These are phyloP conservation scores for Drosophila varians DNA, from an alignment of 1,140 invertebrate genomes.

Conservation along the genomic window DNA sequence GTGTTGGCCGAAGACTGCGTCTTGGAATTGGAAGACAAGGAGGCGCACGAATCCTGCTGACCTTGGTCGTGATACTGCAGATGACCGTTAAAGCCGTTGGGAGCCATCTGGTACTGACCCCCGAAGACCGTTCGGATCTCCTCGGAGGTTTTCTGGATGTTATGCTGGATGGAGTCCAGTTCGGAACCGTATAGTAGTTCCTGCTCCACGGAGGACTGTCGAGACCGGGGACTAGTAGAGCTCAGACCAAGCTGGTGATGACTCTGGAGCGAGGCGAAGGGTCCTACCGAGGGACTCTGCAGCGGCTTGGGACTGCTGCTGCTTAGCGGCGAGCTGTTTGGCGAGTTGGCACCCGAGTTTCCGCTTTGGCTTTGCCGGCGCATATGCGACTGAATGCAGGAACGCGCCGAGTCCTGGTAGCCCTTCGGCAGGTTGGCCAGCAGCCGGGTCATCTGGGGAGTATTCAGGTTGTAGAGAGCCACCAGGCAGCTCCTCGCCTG, in stretches of 20 bases:
- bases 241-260: constrained; percentile 66
- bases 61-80: constrained; percentile 72
- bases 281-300: constrained; percentile 79
- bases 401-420: constrained; percentile 91
- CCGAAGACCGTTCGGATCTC: constrained; percentile 93
- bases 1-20: constrained; percentile 83
- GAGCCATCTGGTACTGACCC: constrained; percentile 86
- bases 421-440: constrained; percentile 92
- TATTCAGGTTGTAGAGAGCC: constrained; percentile 95
- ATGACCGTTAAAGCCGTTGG: constrained; percentile 85
- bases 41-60: constrained; percentile 75
- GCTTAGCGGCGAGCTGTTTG: constrained; percentile 77
- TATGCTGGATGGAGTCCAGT: constrained; percentile 92
- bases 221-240: constrained; percentile 81
- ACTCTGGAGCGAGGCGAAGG: constrained; percentile 74
- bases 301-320: constrained; percentile 82
- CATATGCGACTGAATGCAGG: constrained; percentile 93
- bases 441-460: constrained; percentile 90
- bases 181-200: constrained; percentile 90
- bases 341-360: constrained; percentile 83
- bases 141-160: constrained; percentile 94
- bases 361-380: constrained; percentile 86
- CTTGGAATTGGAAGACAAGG: constrained; percentile 79
- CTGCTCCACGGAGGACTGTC: constrained; percentile 81
- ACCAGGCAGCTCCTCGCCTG: constrained; percentile 92